Evolutionary conservation across 2,888 invertebrate species (phyloP).

Genomic region (Ptycholaimellus sp.): DNA sequence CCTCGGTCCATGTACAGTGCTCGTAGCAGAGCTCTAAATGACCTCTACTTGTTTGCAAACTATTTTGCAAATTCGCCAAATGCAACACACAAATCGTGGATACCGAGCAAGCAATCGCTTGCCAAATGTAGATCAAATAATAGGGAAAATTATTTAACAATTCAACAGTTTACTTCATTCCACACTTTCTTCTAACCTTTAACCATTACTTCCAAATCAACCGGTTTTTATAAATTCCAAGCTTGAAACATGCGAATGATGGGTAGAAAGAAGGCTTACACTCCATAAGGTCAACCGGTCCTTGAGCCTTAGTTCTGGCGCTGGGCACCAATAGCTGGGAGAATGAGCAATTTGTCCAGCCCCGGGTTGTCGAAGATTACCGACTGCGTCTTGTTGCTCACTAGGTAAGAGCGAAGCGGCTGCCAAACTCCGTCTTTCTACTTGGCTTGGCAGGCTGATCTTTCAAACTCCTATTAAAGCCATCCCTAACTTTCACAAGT

Average conservation of each 20-base stretch:
- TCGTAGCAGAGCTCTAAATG: conserved; percentile 55
- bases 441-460: no score
- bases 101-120: not conserved
- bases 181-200: conserved; percentile 8
- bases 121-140: not conserved
- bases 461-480: no score
- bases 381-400: conserved; percentile 90
- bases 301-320: conserved; percentile 48
- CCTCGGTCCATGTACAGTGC: conserved; percentile 84
- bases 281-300: conserved; percentile 88
- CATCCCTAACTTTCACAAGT: no score
- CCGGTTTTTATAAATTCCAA: no score
- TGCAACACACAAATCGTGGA: no score
- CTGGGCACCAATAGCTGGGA: not conserved
- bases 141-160: not conserved
- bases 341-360: conserved; percentile 56
- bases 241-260: no score
- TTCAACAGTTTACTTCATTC: conserved; percentile 19
- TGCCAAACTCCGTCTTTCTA: no score
- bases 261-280: conserved; percentile 9
- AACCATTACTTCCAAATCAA: not conserved
- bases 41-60: no score
- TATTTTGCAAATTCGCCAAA: not conserved
- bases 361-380: conserved; percentile 94
- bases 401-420: conserved; percentile 74